Evolutionary conservation across 1,140 invertebrate species (phyloP), one percentile per base, ranked within the genome.

Genomic region (Zaprionus davidi): DNA sequence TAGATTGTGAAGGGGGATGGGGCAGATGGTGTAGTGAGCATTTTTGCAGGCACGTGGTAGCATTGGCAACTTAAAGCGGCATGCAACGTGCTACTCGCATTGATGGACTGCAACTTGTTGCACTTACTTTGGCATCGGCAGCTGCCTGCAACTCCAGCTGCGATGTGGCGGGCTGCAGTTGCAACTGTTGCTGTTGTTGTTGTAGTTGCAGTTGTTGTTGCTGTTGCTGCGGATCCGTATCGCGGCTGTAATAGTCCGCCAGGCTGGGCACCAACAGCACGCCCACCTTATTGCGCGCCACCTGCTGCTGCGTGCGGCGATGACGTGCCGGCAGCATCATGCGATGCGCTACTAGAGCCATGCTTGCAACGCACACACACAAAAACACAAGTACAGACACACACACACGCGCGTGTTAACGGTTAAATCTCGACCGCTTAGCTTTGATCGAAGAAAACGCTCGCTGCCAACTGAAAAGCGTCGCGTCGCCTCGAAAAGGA

Each of bases 281-380:
- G 56, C 87, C 91, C 20, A 92, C 91, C 63, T 92, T 92, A 58
- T 92, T 92, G 13, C 74, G 73, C 7, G 78, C 84, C 62, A 88
- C 66, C 59, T 88, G 87, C 74, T 82, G 77, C 56, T 80, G 81
- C 17, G 70, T 82, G 53, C 76, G 81, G 3, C 91, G 77, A 41
- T 71, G 72, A 36, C 86, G 78, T 31, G 66, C 31, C 17, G 90
- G 83, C 79, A 92, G 64, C 90, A 92, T 90, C 91, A 92, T 92
- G 12, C 91, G 87, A 71, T 92, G 91, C 55, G 91, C 87, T 56
- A 92, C 87, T 49, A 92, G 56, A 79, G 91, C 87, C 91, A 92
- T 92, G 65, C 44, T 79, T 79, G 38, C 46, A 36, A 41, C 36
- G 26, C 11, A 58, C 17, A 34, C 28, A 49, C 31, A 57, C 57